Evolutionary conservation across 2,797 vertebrate genomes (phyloP).

Genomic region (Onychomys leucogaster): DNA sequence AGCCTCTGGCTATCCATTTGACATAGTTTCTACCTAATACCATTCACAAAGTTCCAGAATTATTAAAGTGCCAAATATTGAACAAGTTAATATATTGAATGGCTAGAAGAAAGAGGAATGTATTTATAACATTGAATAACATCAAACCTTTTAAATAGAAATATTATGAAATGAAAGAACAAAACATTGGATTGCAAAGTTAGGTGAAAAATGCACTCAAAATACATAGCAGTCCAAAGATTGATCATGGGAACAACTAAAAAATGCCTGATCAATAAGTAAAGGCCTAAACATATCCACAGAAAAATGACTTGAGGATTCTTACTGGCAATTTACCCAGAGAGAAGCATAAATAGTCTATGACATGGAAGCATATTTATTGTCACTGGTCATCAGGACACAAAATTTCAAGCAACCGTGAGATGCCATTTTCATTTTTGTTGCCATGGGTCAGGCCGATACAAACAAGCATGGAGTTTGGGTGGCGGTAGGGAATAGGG

Average conservation of each 20-base stretch:
- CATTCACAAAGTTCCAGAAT: constrained; percentile 51
- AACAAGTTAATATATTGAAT: constrained; percentile 53
- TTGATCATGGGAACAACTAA: constrained; percentile 24
- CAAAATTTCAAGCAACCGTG: not conserved
- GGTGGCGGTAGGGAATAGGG: accelerated
- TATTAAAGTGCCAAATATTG: not conserved
- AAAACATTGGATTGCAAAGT: not conserved
- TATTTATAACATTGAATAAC: not conserved
- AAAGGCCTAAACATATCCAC: constrained; percentile 25
- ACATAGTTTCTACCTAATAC: not conserved
- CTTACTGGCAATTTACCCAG: not conserved
- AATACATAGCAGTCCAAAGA: constrained; percentile 50
- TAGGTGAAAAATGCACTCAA: constrained; percentile 18
- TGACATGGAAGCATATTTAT: too few relatives aligned
- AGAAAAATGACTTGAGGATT: constrained; percentile 53
- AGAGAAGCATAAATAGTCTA: not conserved
- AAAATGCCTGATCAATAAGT: constrained; percentile 32
- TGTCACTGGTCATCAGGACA: not conserved
- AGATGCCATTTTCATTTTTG: not conserved
- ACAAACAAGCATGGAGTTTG: accelerated
- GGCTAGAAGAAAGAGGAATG: constrained; percentile 35
- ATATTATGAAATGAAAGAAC: not conserved
- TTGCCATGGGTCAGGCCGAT: not conserved
- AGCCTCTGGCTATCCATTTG: not conserved
- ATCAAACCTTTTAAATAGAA: constrained; percentile 1